Base-by-base conservation (phyloP, 2,888 invertebrate species). In the Diloba caeruleocephala region DNA sequence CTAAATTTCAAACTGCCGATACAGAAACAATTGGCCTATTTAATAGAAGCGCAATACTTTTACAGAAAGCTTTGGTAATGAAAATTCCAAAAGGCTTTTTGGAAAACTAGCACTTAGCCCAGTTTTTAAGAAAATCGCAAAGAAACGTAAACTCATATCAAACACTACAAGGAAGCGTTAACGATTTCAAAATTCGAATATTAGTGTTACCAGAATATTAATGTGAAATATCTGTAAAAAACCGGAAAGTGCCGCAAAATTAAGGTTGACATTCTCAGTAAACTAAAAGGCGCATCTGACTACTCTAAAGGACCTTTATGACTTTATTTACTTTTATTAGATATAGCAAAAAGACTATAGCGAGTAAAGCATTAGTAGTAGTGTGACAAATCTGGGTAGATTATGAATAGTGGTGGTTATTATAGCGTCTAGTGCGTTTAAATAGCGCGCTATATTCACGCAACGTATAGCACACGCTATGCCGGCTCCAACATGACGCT, bases 151-250 rank as follows among this genome's bases (percentile, higher is more conserved):
- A 48, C 50, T 51, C 10, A 15, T 28, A 50, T 51, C 61, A 54
- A 66, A 69, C 53, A 60, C 59, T 53, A 44, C 58, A 37, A 52
- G 44, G 69, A 80, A 74, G 76, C 87, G 87, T 87, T 87, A 87
- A 77, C 83, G 82, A 82, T 79, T 83, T 84, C 58, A 78, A 87
- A 87, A 81, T 87, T 88, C 76, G 79, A 88, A 88, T 59, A 39
- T 50, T n/a, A 32, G 37, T 66, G 69, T 70, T 77, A 67, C 69
- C 68, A 76, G 13, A 2, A 26, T 3, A 12, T 25, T 17, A 21
- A 9, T 15, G 7, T 31, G 34, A 14, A 46, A 23, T 25, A 4
- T 5, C 1, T 3, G 21, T 7, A 19, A 32, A n/a, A 54, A 49
- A 51, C 39, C 46, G 46, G n/a, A 26, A 43, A 21, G 1, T 31